phyloP scores from a whole-genome alignment of 1,140 invertebrate species.

The Amphibalanus amphitrite region DNA sequence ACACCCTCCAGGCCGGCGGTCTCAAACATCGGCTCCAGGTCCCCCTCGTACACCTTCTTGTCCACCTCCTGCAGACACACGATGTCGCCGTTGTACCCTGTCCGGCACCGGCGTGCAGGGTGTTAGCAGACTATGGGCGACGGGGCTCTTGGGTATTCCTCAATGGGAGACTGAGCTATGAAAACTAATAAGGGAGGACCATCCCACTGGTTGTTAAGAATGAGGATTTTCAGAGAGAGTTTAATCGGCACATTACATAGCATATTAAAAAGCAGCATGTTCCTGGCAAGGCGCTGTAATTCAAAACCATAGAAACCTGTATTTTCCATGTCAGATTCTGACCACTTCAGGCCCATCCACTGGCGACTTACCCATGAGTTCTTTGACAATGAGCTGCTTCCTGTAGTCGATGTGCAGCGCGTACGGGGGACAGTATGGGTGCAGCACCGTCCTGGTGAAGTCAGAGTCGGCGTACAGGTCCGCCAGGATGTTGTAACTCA shows the following conservation, averaged over 20 bases:
- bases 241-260: too few species aligned
- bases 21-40: slow-evolving; percentile 44
- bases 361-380: slow-evolving; percentile 48
- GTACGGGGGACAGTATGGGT: slow-evolving; percentile 59
- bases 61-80: slow-evolving; percentile 89
- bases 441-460: slow-evolving; percentile 47
- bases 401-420: slow-evolving; percentile 66
- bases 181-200: not conserved
- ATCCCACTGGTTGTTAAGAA: too few species aligned
- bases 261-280: too few species aligned
- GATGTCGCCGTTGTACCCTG: slow-evolving; percentile 74
- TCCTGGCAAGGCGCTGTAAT: too few species aligned
- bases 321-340: too few species aligned
- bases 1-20: slow-evolving; percentile 36
- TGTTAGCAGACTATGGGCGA: too few species aligned
- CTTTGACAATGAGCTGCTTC: slow-evolving; percentile 62
- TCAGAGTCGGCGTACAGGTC: slow-evolving; percentile 70
- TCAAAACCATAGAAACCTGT: too few species aligned
- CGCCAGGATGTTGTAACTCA: slow-evolving; percentile 77
- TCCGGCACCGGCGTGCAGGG: too few species aligned
- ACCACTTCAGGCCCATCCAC: too few species aligned
- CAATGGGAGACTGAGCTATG: slow-evolving; percentile 17
- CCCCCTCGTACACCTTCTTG: slow-evolving; percentile 49
- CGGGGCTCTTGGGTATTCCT: too few species aligned
- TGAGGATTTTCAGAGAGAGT: too few species aligned